A percentile compares a stretch with the other conserved stretches of the same genome.
phyloP scores from a whole-genome alignment of 2,113 vertebrate species.

The Brienomyrus longianalis region DNA sequence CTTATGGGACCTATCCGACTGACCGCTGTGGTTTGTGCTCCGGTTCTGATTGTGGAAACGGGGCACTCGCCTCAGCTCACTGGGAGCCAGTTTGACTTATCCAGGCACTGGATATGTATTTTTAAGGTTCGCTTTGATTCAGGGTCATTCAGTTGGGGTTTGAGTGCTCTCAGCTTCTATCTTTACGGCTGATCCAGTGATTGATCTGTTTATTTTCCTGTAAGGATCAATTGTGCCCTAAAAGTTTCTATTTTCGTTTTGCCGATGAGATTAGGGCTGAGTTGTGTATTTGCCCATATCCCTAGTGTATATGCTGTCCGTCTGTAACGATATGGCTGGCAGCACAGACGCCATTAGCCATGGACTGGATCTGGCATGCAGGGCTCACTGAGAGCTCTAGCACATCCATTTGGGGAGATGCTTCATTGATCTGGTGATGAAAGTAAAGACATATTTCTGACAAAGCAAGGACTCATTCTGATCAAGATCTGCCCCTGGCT shows the following conservation, averaged over 20 bases:
- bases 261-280: constrained; percentile 41
- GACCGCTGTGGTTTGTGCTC: background rate
- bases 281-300: constrained; percentile 13
- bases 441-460: constrained; percentile 18
- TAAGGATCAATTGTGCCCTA: constrained; percentile 44
- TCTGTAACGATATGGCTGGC: background rate
- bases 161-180: background rate
- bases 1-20: background rate
- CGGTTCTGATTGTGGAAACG: background rate
- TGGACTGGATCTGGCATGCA: background rate
- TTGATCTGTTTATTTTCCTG: constrained; percentile 33
- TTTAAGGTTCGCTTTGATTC: background rate
- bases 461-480: background rate
- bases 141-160: background rate
- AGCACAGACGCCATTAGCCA: background rate
- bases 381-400: constrained; percentile 1
- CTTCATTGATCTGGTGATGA: constrained; percentile 19
- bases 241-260: constrained; percentile 44
- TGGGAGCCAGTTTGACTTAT: background rate
- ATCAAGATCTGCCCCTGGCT: background rate
- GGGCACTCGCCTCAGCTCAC: background rate
- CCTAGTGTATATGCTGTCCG: constrained; percentile 29
- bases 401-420: background rate
- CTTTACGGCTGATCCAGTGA: constrained; percentile 12
- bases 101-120: background rate